Evolutionary conservation across 2,113 vertebrate genomes (phyloP), one percentile per base, ranked within the genome.

Genomic region (Rhea pennata): DNA sequence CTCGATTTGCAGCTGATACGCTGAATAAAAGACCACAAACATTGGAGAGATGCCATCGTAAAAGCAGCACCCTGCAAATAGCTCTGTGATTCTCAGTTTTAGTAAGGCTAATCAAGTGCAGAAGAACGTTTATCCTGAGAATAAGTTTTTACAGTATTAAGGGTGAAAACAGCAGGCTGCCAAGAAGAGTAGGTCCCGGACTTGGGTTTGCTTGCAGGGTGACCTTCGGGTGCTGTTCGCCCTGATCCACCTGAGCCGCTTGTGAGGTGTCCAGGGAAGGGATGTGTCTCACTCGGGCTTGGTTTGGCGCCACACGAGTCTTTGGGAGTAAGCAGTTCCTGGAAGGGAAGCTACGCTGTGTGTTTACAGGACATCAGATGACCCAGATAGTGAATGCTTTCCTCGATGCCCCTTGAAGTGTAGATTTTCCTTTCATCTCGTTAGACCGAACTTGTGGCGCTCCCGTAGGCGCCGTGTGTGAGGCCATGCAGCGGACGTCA

Each of bases 401-500:
- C 66, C 44, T 88, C 64, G 42, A 87, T 91, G 77, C 27, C 48
- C 84, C 84, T 96, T 84, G 71, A 88, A 86, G 85, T 62, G 48
- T 9, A 21, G 42, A 44, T 85, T 82, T 72, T 75, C 77, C 75
- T 92, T 94, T 83, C 24, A 46, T 79, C 72, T 87, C 36, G 10
- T 75, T 59, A 10, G 4, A 11, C 1, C 2, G 75, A 69, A 71
- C 61, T 85, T 67, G 39, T 2, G 0, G 7, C 0, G 1, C 48
- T 64, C 12, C 16, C 9, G 44, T 58, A 20, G 23, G 70, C 42
- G 74, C 46, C n/a, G 0, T 1, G 64, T 14, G 22, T 21, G 48
- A 53, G 20, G 66, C 73, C 78, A 40, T 0, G 3, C 65, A 65
- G 22, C 6, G 50, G 64, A 67, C 0, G 2, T 14, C 10, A 36